Evolutionary conservation across 2,888 invertebrate species (phyloP).

Genomic region (Drosophila maculinotata): DNA sequence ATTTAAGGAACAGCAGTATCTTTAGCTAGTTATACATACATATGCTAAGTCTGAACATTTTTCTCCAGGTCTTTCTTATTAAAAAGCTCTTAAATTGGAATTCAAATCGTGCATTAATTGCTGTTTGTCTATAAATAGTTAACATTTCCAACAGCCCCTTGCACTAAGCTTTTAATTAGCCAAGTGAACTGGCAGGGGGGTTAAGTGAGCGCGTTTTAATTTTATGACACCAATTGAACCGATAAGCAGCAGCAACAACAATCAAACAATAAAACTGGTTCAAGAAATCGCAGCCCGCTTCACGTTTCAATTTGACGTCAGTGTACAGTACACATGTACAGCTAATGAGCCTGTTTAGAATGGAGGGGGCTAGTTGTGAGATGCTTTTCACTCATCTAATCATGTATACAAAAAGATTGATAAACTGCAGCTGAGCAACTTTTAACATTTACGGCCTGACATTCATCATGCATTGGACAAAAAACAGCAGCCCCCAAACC

Average conservation of each 20-base stretch:
- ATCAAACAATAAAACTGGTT: conserved; percentile 43
- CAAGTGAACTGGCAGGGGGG: not conserved
- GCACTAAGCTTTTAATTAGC: conserved; percentile 29
- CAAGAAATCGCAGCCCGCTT: conserved; percentile 29
- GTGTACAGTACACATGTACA: conserved; percentile 25
- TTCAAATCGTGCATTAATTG: conserved; percentile 29
- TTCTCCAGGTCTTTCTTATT: conserved; percentile 2
- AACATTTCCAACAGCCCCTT: conserved; percentile 11
- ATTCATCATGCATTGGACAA: conserved; percentile 13
- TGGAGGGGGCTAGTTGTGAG: not conserved
- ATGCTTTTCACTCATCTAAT: conserved; percentile 7
- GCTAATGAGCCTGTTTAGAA: not conserved
- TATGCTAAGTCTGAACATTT: conserved; percentile 2
- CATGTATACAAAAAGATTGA: conserved; percentile 6
- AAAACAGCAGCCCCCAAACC: conserved; percentile 22
- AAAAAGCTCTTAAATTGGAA: too few species aligned
- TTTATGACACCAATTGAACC: conserved; percentile 52
- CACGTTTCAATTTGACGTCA: conserved; percentile 55
- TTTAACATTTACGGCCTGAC: conserved; percentile 12
- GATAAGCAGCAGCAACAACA: conserved; percentile 38
- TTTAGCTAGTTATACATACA: not conserved
- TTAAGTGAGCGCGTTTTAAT: not conserved
- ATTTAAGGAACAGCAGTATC: conserved; percentile 31
- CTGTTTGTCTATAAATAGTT: conserved; percentile 26
- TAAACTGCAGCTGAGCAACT: conserved; percentile 15